These are phyloP conservation scores for Magallana gigas DNA, from an alignment of 1,140 invertebrate genomes.

Conservation along the genomic window DNA sequence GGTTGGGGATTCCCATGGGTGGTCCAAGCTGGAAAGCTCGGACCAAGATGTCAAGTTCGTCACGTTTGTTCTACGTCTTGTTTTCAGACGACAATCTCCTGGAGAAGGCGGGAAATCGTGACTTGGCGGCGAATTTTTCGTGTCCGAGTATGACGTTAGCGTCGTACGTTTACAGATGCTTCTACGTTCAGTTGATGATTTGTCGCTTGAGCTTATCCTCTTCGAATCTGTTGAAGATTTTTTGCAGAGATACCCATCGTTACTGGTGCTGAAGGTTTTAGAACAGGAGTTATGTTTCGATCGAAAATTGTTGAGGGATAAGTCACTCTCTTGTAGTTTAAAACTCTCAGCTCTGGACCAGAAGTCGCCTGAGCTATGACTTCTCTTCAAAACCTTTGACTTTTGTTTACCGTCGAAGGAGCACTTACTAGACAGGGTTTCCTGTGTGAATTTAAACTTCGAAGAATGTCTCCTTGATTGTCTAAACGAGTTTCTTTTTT, in stretches of 20 bases:
- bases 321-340: conserved; percentile 12
- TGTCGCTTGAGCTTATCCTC: background rate
- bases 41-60: conserved; percentile 12
- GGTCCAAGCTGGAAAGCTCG: conserved; percentile 1
- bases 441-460: conserved; percentile 6
- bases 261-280: background rate
- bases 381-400: background rate
- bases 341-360: conserved; percentile 10
- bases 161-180: conserved; percentile 6
- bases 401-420: conserved; percentile 16
- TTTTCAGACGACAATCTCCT: conserved; percentile 16
- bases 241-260: conserved; percentile 16
- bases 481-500: conserved; percentile 15
- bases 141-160: conserved; percentile 1
- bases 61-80: conserved; percentile 17
- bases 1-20: conserved; percentile 5
- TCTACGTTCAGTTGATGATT: background rate
- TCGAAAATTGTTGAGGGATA: conserved; percentile 16
- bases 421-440: conserved; percentile 15
- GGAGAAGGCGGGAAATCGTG: conserved; percentile 14
- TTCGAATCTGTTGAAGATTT: conserved; percentile 9
- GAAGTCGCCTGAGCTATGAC: conserved; percentile 19
- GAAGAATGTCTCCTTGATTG: conserved; percentile 12
- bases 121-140: background rate
- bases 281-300: background rate